Evolutionary conservation across 2,113 vertebrate genomes (phyloP).

Genomic region (Poecile atricapillus): DNA sequence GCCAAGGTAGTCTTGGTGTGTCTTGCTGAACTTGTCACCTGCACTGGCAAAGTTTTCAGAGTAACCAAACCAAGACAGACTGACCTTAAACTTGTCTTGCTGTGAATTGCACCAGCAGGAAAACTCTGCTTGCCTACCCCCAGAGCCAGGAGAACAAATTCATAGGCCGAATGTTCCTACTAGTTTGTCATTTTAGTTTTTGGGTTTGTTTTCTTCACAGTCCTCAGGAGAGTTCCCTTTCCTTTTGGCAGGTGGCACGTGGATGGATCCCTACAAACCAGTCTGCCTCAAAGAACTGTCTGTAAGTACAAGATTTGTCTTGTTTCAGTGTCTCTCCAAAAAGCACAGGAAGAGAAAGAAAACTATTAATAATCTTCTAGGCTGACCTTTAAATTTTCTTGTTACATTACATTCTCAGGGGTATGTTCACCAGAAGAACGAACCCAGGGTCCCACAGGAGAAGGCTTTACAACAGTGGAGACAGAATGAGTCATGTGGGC

Average conservation of each 20-base stretch:
- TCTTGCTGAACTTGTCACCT: not conserved
- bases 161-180: not conserved
- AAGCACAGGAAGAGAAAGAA: not conserved
- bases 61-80: not conserved
- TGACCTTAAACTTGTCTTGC: not conserved
- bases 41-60: not conserved
- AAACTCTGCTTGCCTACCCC: not conserved
- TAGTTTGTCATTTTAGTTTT: not conserved
- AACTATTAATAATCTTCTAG: not conserved
- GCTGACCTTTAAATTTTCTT: conserved; percentile 38
- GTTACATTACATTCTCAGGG: not conserved
- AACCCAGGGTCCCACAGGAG: not conserved
- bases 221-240: not conserved
- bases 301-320: not conserved
- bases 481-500: not conserved
- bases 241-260: not conserved
- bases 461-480: not conserved
- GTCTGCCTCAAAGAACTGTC: not conserved
- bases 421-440: not conserved
- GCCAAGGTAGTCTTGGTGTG: not conserved
- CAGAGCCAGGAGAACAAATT: not conserved
- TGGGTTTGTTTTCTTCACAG: not conserved
- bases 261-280: not conserved
- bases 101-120: not conserved
- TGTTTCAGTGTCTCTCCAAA: not conserved